A percentile compares a stretch with the other conserved stretches of the same genome.
phyloP scores from a whole-genome alignment of 1,140 invertebrate species.

The Papilio polytes region DNA sequence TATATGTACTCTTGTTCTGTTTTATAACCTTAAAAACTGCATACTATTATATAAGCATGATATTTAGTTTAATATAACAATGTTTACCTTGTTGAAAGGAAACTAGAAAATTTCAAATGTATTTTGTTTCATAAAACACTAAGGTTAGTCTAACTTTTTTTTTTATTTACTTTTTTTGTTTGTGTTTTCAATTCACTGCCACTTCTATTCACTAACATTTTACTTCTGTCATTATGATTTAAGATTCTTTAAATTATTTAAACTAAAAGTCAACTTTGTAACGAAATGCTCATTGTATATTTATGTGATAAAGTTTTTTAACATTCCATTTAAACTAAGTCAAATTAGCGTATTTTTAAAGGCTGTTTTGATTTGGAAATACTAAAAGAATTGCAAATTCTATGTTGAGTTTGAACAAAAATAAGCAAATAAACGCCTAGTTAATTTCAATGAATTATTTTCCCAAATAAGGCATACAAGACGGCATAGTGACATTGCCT shows the following conservation, averaged over 20 bases:
- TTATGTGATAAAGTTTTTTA: conserved; percentile 6
- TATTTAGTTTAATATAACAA: not conserved
- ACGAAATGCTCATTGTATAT: conserved; percentile 11
- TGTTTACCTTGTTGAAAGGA: not conserved
- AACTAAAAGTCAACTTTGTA: conserved; percentile 6
- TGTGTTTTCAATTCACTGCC: not conserved
- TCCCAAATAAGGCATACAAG: not conserved
- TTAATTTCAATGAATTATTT: not conserved
- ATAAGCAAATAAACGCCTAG: not conserved
- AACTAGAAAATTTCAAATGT: not conserved
- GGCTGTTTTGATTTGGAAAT: not conserved
- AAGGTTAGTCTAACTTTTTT: no score
- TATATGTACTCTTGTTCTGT: not conserved
- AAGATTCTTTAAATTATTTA: not conserved
- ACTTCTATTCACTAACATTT: not conserved
- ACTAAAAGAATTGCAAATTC: not conserved
- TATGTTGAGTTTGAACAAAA: not conserved
- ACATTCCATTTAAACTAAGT: conserved; percentile 26
- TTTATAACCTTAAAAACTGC: not conserved
- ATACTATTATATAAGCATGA: not conserved
- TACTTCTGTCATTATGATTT: not conserved
- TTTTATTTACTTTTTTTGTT: not conserved
- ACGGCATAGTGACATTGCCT: not conserved
- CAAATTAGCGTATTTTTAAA: not conserved
- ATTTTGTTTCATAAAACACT: no score